Evolutionary conservation across 2,797 vertebrate genomes (phyloP).

Genomic region (Aratinga solstitialis): DNA sequence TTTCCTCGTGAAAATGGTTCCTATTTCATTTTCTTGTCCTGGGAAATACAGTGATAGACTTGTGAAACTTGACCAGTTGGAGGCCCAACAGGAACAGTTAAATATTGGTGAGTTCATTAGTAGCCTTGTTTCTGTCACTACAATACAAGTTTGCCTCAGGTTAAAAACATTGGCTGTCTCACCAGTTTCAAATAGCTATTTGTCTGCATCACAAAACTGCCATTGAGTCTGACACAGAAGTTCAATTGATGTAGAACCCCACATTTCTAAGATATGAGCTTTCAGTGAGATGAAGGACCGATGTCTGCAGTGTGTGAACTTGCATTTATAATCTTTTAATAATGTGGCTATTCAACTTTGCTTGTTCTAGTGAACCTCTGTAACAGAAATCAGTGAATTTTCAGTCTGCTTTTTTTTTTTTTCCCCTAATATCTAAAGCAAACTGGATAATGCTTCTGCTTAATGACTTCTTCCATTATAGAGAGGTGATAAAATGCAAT

Average conservation of each 20-base stretch:
- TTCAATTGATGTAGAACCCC: constrained; percentile 48
- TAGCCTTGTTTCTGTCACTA: constrained; percentile 40
- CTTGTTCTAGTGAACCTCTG: constrained; percentile 12
- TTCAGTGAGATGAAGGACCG: neutral
- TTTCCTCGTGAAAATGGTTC: neutral
- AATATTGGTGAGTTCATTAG: constrained; percentile 48
- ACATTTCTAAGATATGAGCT: constrained; percentile 53
- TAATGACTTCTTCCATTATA: neutral
- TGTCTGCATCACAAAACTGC: constrained; percentile 64
- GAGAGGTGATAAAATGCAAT: neutral
- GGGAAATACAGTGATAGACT: neutral
- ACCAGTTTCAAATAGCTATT: constrained; percentile 53
- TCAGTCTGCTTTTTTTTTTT: neutral
- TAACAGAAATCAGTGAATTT: neutral
- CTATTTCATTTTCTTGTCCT: neutral
- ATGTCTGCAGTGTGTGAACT: constrained; percentile 41
- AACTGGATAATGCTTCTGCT: neutral
- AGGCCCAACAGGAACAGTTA: constrained; percentile 9
- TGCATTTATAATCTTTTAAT: constrained; percentile 47
- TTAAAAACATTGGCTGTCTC: constrained; percentile 40
- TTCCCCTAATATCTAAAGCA: neutral
- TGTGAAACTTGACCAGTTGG: constrained; percentile 6
- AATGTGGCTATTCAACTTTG: constrained; percentile 49
- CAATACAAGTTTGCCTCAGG: constrained; percentile 37
- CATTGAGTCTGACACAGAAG: constrained; percentile 53